Conservation (phyloP, 2,888 invertebrate species). For the Hyposoter dolosus region DNA sequence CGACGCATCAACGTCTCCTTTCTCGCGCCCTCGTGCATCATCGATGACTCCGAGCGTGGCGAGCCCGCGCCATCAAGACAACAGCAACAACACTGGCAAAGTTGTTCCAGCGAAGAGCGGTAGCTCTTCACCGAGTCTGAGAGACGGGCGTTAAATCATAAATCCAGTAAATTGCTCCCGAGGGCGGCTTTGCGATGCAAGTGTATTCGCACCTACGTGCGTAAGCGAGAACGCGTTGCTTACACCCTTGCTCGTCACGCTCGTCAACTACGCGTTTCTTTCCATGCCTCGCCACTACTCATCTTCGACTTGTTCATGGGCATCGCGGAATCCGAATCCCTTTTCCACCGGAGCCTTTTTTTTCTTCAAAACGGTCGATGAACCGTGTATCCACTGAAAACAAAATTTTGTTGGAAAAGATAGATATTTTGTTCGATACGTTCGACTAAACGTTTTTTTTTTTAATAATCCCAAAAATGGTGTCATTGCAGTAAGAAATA, state of each 20-base stretch:
- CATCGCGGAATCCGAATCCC: neutral
- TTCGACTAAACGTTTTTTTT: too few species aligned
- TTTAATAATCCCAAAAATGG: too few species aligned
- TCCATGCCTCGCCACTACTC: constrained; percentile 40
- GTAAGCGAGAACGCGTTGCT: constrained; percentile 62
- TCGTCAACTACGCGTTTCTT: constrained; percentile 66
- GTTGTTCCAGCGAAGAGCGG: constrained; percentile 56
- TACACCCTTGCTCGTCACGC: constrained; percentile 75
- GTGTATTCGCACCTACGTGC: constrained; percentile 73
- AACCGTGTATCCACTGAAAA: neutral
- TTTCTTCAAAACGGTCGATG: constrained; percentile 7
- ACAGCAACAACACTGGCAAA: constrained; percentile 1
- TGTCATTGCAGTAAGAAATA: too few species aligned
- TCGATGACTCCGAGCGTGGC: constrained; percentile 37
- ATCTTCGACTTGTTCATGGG: constrained; percentile 22
- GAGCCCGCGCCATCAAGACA: constrained; percentile 11
- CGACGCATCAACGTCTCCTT: constrained; percentile 42
- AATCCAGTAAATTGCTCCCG: constrained; percentile 79
- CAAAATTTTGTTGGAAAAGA: too few species aligned
- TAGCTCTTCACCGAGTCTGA: constrained; percentile 73
- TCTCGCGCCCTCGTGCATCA: constrained; percentile 17
- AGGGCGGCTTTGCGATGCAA: constrained; percentile 64
- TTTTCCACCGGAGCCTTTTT: neutral
- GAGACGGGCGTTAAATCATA: constrained; percentile 81
- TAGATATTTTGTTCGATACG: too few species aligned